Conservation (phyloP, 2,797 vertebrate species). For the Heteromormyrus szaboi region DNA sequence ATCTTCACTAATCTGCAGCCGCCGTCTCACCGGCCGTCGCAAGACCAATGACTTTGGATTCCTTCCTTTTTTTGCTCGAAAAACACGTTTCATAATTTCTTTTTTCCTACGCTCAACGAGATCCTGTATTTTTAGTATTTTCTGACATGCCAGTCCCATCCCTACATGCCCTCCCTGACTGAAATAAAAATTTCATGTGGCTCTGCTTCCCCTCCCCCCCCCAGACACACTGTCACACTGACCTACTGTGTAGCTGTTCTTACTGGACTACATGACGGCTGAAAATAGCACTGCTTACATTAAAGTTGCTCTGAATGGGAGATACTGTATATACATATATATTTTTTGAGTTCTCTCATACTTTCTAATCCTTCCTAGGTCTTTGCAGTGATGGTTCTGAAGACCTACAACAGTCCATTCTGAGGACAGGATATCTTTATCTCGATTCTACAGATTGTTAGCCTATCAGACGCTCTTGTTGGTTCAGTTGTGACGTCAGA, state of each 20-base stretch:
- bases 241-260: background rate
- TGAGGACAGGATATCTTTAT: background rate
- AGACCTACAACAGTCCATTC: background rate
- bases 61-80: background rate
- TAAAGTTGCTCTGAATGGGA: background rate
- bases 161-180: background rate
- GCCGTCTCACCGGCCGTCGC: background rate
- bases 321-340: background rate
- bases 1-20: background rate
- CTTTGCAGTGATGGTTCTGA: background rate
- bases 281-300: background rate
- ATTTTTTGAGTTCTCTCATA: background rate
- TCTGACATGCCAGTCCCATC: background rate
- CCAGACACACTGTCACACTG: background rate
- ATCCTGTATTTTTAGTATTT: background rate
- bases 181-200: background rate
- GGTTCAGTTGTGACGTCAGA: background rate
- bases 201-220: background rate
- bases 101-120: background rate
- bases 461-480: background rate
- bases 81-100: background rate
- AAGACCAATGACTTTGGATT: background rate
- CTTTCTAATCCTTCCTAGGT: background rate
- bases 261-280: background rate
- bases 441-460: background rate